Base-by-base conservation (phyloP, 1,140 invertebrate genomes). In the Dreissena polymorpha region DNA sequence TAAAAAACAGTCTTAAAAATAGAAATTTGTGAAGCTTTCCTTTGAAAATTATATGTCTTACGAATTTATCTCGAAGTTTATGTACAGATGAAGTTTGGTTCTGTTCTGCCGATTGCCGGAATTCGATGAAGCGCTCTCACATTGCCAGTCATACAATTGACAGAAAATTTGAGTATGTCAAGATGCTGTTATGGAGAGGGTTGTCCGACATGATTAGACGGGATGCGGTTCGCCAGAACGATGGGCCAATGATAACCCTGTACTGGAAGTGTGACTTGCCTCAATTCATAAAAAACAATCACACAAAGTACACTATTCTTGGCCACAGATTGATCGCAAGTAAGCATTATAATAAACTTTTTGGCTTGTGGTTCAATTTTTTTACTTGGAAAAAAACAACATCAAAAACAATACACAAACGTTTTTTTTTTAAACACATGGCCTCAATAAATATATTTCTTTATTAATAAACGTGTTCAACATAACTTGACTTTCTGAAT, bases 181-280 rank as follows among this genome's bases (percentile, higher is more conserved):
- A 75, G 14, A 64, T 14, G 13, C 6, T 75, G 13, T 8, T 63
- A 13, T 75, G 72, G 72, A 27, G 8, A 23, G 72, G 72, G 16
- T 57, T 75, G 13, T 63, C 53, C 0, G 72, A 75, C 72, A 75
- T 75, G 72, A 10, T 75, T 7, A 21, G 72, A 25, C 72, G 60
- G 8, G 57, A 63, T 39, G 57, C 55, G 5, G 55, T 63, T n/a
- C 21, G 57, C 51, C 23, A 63, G 16, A 75, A 63, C 27, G 55
- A 63, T 14, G 72, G 55, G 10, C 72, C 72, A 60, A 21, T 75
- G 72, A 75, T 75, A 21, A 13, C 39, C 23, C 49, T 75, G 25
- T 75, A 75, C 27, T 75, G 72, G 72, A 75, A 75, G 25, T 21
- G 27, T 16, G 55, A 75, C 60, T 13, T 75, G n/a, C 5, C 14